A percentile compares a stretch with the other conserved stretches of the same genome.
Conservation (phyloP, 2,113 vertebrate species). For the Neolamprologus toae region DNA sequence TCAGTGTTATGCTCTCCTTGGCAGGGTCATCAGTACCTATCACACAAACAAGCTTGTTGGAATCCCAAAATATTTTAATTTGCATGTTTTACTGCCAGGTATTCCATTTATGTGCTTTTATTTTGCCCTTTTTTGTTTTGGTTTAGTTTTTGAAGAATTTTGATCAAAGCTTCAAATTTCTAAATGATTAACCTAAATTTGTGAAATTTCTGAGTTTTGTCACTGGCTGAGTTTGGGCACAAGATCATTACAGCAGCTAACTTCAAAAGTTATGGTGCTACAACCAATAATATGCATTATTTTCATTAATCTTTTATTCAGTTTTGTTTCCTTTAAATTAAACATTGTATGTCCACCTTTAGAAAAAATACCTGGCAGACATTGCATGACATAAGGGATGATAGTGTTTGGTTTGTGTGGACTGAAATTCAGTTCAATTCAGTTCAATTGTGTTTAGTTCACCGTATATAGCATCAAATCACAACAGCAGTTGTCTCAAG, state of each 20-base stretch:
- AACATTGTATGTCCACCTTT: not conserved
- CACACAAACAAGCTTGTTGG: not conserved
- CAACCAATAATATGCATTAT: not conserved
- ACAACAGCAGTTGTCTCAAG: not conserved
- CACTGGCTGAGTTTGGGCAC: not conserved
- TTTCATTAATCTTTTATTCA: not conserved
- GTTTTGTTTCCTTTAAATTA: not conserved
- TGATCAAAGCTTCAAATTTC: not conserved
- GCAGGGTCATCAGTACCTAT: not conserved
- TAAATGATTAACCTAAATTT: not conserved
- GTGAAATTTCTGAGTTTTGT: not conserved
- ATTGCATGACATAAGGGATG: not conserved
- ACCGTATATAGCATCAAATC: not conserved
- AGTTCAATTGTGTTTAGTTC: not conserved
- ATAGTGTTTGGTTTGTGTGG: not conserved
- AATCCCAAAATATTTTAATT: not conserved
- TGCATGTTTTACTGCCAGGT: not conserved
- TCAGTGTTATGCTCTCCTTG: not conserved
- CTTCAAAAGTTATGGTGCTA: not conserved
- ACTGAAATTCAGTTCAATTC: not conserved
- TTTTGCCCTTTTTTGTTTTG: not conserved
- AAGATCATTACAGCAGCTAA: not conserved
- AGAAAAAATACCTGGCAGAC: not conserved
- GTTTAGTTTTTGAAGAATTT: not conserved
- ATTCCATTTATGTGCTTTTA: not conserved